These are phyloP conservation scores for Taeniopygia guttata DNA, from an alignment of 2,797 vertebrate genomes.

Conservation along the genomic window DNA sequence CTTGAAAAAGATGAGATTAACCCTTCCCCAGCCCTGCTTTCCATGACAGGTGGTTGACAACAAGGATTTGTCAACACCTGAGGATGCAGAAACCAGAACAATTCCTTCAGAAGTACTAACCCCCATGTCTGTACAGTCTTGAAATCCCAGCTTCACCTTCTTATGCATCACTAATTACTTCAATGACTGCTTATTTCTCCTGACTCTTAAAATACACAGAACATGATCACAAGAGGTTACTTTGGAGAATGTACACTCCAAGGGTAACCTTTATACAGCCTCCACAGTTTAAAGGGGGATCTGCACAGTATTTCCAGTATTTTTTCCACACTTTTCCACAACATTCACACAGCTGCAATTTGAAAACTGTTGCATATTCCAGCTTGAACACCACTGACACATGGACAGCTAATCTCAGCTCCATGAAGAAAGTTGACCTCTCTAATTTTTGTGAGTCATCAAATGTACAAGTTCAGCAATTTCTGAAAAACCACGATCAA, in stretches of 20 bases:
- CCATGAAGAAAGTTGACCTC: background rate
- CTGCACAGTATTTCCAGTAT: background rate
- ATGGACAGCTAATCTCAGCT: background rate
- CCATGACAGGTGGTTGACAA: rapidly evolving
- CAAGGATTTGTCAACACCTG: background rate
- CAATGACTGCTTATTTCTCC: background rate
- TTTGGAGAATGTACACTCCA: background rate
- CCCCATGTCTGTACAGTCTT: rapidly evolving
- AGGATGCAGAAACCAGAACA: background rate
- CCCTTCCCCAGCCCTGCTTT: background rate
- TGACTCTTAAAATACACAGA: background rate
- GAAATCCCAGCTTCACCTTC: background rate
- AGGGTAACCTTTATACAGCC: background rate
- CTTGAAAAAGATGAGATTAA: background rate
- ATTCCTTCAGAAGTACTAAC: background rate
- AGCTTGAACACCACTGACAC: background rate
- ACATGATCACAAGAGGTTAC: background rate
- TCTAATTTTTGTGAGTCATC: background rate
- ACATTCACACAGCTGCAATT: background rate
- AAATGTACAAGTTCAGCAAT: background rate
- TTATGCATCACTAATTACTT: background rate
- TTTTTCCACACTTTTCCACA: background rate
- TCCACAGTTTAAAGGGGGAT: background rate
- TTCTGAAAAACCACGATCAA: background rate
- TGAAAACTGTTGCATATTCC: background rate